Conservation (phyloP, 2,888 invertebrate genomes). For the Hyposoter didymator region DNA sequence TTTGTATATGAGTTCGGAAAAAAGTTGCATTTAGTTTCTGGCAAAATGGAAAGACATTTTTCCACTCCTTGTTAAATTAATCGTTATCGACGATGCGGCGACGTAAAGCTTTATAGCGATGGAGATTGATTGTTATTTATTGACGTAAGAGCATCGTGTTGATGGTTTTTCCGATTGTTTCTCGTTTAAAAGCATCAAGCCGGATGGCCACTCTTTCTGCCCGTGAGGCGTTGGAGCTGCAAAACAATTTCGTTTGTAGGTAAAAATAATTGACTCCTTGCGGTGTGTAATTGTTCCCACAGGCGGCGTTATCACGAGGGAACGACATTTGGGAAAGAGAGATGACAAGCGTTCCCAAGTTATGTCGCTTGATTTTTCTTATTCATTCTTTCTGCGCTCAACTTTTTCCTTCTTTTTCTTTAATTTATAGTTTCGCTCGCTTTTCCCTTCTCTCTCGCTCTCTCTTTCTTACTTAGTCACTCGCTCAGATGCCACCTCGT, state of each 20-base stretch:
- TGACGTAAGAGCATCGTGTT: neutral
- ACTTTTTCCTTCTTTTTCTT: conserved; percentile 55
- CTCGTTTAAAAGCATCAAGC: conserved; percentile 77
- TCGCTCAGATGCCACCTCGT: conserved; percentile 80
- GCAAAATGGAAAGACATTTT: neutral
- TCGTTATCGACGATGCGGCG: neutral
- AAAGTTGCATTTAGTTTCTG: neutral
- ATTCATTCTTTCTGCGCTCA: conserved; percentile 48
- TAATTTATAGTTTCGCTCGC: conserved; percentile 37
- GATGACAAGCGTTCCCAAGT: conserved; percentile 7
- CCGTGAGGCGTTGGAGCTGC: conserved; percentile 83
- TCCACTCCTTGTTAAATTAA: neutral
- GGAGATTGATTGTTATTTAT: conserved; percentile 1
- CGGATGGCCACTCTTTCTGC: conserved; percentile 81
- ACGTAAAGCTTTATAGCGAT: neutral
- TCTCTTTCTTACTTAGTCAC: conserved; percentile 47
- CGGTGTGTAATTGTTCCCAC: conserved; percentile 28
- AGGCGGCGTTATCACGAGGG: neutral
- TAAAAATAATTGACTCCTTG: conserved; percentile 47
- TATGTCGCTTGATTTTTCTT: conserved; percentile 6
- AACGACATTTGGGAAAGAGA: conserved; percentile 32
- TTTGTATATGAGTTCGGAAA: neutral
- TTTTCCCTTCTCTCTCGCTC: conserved; percentile 57
- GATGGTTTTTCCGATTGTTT: conserved; percentile 12
- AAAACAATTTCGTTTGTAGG: conserved; percentile 75